Evolutionary conservation across 2,888 invertebrate genomes (phyloP).

Genomic region (Cepaea hortensis): DNA sequence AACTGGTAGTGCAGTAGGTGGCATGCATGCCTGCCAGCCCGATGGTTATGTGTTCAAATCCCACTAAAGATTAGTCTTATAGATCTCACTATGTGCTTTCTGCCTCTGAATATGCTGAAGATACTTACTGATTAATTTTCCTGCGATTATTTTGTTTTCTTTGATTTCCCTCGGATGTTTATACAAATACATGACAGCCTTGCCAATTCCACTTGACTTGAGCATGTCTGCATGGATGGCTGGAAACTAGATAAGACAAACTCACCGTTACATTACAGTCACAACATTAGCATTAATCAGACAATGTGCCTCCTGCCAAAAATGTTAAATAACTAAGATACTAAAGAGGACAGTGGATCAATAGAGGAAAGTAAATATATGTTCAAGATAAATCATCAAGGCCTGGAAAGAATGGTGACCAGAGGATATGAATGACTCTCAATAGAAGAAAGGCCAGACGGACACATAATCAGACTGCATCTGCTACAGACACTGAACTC

Average conservation of each 20-base stretch:
- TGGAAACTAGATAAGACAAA: constrained; percentile 83
- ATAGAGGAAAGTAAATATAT: not conserved
- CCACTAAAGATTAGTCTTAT: not conserved
- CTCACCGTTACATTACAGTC: not conserved
- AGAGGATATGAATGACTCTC: too few relatives aligned
- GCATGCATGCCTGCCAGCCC: too few relatives aligned
- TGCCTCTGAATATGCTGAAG: too few relatives aligned
- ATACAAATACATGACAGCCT: constrained; percentile 99
- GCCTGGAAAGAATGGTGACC: too few relatives aligned
- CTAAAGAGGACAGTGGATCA: not conserved
- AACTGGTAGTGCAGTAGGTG: too few relatives aligned
- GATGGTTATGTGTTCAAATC: not conserved
- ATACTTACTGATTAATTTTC: constrained; percentile 88
- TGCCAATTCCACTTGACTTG: constrained; percentile 97
- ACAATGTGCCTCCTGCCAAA: too few relatives aligned
- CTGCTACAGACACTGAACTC: too few relatives aligned
- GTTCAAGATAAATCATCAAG: too few relatives aligned
- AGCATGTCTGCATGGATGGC: constrained; percentile 90
- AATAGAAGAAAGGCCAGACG: too few relatives aligned
- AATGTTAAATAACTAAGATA: too few relatives aligned
- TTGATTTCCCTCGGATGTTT: constrained; percentile 98
- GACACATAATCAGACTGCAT: too few relatives aligned
- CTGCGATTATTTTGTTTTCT: constrained; percentile 90
- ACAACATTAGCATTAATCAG: not conserved
- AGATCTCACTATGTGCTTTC: not conserved